phyloP scores from a whole-genome alignment of 2,888 invertebrate genomes.

The Luperina testacea region DNA sequence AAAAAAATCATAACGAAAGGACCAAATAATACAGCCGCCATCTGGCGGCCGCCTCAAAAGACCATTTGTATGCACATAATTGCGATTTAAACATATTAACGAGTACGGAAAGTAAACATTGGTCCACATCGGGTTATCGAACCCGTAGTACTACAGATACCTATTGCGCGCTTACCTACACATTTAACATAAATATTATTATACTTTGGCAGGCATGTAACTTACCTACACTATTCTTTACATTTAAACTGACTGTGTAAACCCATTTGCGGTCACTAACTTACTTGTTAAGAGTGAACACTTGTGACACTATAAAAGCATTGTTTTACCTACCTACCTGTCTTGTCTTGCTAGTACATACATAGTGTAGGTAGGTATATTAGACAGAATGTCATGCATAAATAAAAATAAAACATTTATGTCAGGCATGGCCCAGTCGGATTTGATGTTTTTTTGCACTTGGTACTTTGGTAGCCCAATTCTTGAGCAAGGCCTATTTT shows the following conservation, averaged over 20 bases:
- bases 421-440: too few relatives aligned
- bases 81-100: conserved; percentile 60
- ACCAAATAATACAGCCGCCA: conserved; percentile 40
- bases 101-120: conserved; percentile 60
- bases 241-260: not conserved
- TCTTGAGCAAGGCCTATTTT: too few relatives aligned
- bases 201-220: not conserved
- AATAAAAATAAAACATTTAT: not conserved
- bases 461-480: too few relatives aligned
- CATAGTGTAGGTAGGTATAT: not conserved
- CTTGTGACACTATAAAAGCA: not conserved
- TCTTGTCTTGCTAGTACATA: not conserved
- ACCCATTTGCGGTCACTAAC: conserved; percentile 2
- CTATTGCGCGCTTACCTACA: conserved; percentile 42
- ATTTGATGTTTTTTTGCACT: too few relatives aligned
- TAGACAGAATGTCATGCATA: not conserved
- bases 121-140: conserved; percentile 65
- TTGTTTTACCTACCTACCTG: not conserved
- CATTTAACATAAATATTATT: conserved; percentile 31
- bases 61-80: conserved; percentile 32
- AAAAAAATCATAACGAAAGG: not conserved
- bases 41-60: conserved; percentile 32
- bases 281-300: not conserved
- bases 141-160: conserved; percentile 59
- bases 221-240: not conserved